Evolutionary conservation across 2,113 vertebrate genomes (phyloP).

Genomic region (Cochlearius cochlearius): DNA sequence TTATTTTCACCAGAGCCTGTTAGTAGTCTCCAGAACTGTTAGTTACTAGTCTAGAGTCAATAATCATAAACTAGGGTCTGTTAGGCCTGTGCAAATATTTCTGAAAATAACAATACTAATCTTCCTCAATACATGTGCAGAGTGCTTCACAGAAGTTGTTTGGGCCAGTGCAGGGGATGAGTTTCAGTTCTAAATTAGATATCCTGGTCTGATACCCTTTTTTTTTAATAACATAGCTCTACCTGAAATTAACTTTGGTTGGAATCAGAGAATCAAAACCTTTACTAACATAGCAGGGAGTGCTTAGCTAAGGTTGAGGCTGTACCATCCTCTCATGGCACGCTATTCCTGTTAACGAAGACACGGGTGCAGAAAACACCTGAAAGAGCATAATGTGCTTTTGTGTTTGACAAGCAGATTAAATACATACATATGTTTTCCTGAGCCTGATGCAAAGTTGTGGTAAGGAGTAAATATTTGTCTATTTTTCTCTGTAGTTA

Average conservation of each 20-base stretch:
- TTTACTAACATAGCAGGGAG: background rate
- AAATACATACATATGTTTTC: background rate
- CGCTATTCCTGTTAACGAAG: background rate
- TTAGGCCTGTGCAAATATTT: background rate
- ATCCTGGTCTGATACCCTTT: background rate
- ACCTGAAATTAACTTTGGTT: background rate
- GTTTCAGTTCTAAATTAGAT: background rate
- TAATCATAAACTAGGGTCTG: background rate
- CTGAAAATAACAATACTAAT: background rate
- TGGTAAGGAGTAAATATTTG: background rate
- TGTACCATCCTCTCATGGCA: background rate
- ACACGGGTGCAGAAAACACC: rapidly evolving
- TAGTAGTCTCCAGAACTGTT: background rate
- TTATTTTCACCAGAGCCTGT: background rate
- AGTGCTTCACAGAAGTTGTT: background rate
- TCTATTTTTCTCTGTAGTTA: background rate
- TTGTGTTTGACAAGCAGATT: background rate
- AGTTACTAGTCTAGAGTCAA: background rate
- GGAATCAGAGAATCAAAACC: background rate
- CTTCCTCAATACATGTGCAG: background rate
- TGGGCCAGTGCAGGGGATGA: background rate
- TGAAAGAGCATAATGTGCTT: background rate
- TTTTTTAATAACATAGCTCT: background rate
- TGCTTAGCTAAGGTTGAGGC: background rate
- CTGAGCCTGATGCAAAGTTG: background rate